Evolutionary conservation across 2,797 vertebrate genomes (phyloP).

Genomic region (Cyclura pinguis): DNA sequence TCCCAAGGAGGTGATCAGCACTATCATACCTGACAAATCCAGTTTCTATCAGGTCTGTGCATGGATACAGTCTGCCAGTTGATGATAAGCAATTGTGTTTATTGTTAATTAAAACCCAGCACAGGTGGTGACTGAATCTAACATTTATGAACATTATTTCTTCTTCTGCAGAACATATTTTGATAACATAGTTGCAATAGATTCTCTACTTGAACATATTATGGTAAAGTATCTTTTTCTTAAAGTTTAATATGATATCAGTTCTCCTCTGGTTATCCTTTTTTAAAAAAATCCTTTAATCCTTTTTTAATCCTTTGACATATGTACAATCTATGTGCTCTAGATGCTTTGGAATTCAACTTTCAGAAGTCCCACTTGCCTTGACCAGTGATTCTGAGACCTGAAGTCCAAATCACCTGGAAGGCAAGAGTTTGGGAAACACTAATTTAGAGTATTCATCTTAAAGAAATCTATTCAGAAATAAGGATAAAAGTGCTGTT

Average conservation of each 20-base stretch:
- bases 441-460: neutral
- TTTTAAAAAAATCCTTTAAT: too few species aligned
- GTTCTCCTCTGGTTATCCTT: neutral
- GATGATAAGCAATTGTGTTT: neutral
- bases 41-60: neutral
- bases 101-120: neutral
- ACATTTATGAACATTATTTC: constrained; percentile 47
- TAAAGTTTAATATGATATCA: constrained; percentile 22
- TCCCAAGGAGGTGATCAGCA: neutral
- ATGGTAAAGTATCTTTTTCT: constrained; percentile 88
- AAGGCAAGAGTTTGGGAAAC: too few species aligned
- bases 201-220: constrained; percentile 99
- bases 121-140: neutral
- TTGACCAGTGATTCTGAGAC: too few species aligned
- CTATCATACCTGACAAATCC: neutral
- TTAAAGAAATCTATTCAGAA: neutral
- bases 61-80: neutral
- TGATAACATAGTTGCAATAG: constrained; percentile 99
- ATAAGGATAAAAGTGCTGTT: neutral
- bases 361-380: too few species aligned
- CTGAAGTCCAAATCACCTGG: too few species aligned
- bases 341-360: too few species aligned
- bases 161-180: constrained; percentile 95
- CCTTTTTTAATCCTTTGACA: neutral
- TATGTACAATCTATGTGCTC: neutral